Base-by-base conservation (phyloP, 2,888 invertebrate species). In the Megastigmus dorsalis region DNA sequence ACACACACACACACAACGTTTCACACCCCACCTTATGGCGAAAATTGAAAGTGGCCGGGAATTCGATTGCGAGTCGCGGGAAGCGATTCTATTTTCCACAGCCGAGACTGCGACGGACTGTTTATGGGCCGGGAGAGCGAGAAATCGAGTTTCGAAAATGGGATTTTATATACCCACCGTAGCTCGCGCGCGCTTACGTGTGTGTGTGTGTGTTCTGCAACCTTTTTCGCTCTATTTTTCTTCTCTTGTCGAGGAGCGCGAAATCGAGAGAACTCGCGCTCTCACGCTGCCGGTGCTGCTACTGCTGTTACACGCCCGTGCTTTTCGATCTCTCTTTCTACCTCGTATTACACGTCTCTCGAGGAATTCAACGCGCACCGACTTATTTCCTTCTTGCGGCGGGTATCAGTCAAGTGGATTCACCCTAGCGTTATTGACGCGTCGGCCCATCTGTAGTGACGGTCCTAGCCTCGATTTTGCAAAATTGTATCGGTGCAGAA, bases 11-110 rank as follows among this genome's bases (percentile, higher is more conserved):
- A 9, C 15, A 0, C 38, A 10, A 3, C 15, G 4, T 0, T 7
- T n/a, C n/a, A n/a, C 30, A 0, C 13, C n/a, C 15, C 48, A 26
- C 15, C 57, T 68, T 59, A 59, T 52, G 63, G 57, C 82, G 84
- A 81, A 84, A 86, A 87, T 87, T 86, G 87, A 86, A 86, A 86
- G 82, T 80, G 80, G n/a, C 78, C 77, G 71, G 79, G 83, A 82
- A 84, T 82, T 81, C 81, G 82, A 85, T 83, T 80, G 76, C 78
- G 79, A 74, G 10, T 4, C 79, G 73, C 74, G 75, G 76, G 77
- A 72, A 77, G 79, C 82, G 79, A 83, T 84, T 83, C 83, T 83
- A 84, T 84, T 83, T 84, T 80, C 70, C 43, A 52, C 33, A 30
- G 50, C n/a, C 41, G 41, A 38, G 50, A 48, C 54, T 67, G 65